These are phyloP conservation scores for Planiliza haematocheilus DNA, from an alignment of 2,113 vertebrate species.

Conservation along the genomic window DNA sequence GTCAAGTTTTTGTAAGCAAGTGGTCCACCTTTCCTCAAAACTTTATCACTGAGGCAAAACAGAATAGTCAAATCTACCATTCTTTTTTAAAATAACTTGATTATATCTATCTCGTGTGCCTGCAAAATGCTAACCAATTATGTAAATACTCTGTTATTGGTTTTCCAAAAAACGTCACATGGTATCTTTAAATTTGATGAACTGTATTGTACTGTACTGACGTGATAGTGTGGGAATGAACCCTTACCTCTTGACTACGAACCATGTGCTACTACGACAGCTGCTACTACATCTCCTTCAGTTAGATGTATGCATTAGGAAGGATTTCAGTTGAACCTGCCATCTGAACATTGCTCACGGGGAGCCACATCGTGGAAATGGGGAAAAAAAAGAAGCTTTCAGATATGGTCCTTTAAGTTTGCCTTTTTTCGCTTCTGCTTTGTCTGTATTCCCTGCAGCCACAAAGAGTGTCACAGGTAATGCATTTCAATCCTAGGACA, in stretches of 20 bases:
- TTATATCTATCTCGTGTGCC: neutral
- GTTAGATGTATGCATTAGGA: neutral
- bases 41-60: neutral
- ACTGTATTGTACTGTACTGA: too few relatives aligned
- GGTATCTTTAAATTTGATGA: too few relatives aligned
- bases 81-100: neutral
- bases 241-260: too few relatives aligned
- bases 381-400: neutral
- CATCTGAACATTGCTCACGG: neutral
- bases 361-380: neutral
- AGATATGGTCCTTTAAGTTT: neutral
- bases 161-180: too few relatives aligned
- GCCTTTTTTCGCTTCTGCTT: constrained; percentile 1
- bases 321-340: neutral
- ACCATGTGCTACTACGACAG: too few relatives aligned
- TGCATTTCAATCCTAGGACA: constrained; percentile 9
- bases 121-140: too few relatives aligned
- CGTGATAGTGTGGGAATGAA: too few relatives aligned
- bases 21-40: too few relatives aligned
- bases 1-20: too few relatives aligned
- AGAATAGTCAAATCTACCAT: neutral
- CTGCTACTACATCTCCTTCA: neutral
- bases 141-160: too few relatives aligned
- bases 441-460: neutral
- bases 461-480: neutral